Evolutionary conservation across 1,140 invertebrate genomes (phyloP), one percentile per base, ranked within the genome.

Genomic region (Panulirus ornatus): DNA sequence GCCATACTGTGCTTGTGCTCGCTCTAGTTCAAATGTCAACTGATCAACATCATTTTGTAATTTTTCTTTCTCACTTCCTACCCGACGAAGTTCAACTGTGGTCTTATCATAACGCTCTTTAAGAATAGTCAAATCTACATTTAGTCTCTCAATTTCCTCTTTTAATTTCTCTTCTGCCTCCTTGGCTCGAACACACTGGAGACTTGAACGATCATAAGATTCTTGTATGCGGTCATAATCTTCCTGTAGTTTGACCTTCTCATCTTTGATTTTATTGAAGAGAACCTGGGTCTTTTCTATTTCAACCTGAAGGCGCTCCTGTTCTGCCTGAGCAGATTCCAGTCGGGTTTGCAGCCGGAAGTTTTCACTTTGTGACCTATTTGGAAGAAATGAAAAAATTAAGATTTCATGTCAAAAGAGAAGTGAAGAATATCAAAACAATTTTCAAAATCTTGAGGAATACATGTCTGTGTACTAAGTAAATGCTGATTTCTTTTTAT

Each of bases 81-180:
- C 93, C 40, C 97, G 95, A 91, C 97, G 95, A 42, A 97, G 93
- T 93, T 98, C 97, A 66, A 97, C 96, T 93, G 97, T 97, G 2
- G 96, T 95, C 93, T 98, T 98, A 92, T 98, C 97, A 93, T 97
- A 97, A 63, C 97, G 95, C 93, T 98, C 97, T n/a, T 97, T 95
- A 71, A 97, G 95, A 95, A 98, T 97, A 93, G 97, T 96, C 2
- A 97, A 94, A 93, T 97, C 97, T 71, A 97, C 95, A 90, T 95
- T 94, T 82, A 97, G 93, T 92, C 97, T 95, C 92, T 98, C 97
- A 89, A 98, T 95, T 92, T 98, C 97, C 93, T 97, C 97, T 93
- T 98, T 97, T 14, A 97, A 96, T 93, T 98, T 98, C 91, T 98
- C 97, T 94, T 98, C 98, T 92, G 96, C 95, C 93, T 98, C 98